Evolutionary conservation across 2,797 vertebrate genomes (phyloP).

Genomic region (Phoxinus dragarum): DNA sequence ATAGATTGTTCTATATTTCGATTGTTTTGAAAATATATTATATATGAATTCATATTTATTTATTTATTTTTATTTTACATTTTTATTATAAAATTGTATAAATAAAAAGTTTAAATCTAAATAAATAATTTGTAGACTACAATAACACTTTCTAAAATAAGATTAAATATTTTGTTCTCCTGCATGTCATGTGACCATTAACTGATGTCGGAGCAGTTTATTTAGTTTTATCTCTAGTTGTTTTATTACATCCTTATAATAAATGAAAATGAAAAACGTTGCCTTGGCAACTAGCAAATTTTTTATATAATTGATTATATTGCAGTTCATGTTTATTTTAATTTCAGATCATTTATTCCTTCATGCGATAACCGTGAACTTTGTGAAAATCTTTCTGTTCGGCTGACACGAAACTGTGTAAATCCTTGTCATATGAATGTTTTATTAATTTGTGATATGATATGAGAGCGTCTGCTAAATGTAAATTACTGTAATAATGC

Average conservation of each 20-base stretch:
- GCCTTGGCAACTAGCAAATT: no score
- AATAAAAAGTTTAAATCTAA: background rate
- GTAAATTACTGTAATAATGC: constrained; percentile 13
- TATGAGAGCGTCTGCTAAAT: background rate
- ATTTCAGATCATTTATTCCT: background rate
- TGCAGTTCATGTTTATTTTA: background rate
- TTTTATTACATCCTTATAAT: background rate
- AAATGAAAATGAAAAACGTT: background rate
- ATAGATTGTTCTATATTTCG: background rate
- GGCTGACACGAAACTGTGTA: background rate
- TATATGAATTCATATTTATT: no score
- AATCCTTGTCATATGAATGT: background rate
- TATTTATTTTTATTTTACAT: background rate
- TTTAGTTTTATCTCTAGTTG: background rate
- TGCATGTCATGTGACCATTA: no score
- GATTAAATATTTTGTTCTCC: no score
- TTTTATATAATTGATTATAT: background rate
- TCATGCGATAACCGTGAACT: background rate
- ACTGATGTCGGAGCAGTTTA: background rate
- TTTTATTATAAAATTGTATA: background rate
- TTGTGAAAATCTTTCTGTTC: background rate
- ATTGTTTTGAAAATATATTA: background rate
- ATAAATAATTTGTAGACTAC: background rate
- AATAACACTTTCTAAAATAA: background rate
- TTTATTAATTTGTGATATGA: background rate